Base-by-base conservation (phyloP, 37 sponge, comb jelly and placozoan species). In the Diacarnus erythraeanus region DNA sequence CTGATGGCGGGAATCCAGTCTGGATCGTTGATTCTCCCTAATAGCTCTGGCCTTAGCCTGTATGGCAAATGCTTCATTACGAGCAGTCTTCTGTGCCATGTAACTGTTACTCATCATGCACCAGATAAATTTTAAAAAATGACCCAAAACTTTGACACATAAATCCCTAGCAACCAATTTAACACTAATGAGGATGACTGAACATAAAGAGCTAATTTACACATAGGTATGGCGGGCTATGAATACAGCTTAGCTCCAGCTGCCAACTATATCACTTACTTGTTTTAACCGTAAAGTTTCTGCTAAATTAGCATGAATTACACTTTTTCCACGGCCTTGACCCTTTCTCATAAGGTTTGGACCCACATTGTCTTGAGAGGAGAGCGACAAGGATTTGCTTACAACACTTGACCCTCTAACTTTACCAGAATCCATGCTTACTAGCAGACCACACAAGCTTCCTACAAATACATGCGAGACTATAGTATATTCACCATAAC, bases 1-100 rank as follows among this genome's bases (percentile, higher is more conserved):
- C 25, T 74, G 64, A 64, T 95, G 96, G 36, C 90, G 78, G 26
- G 59, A 71, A 30, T 95, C 96, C 77, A 95, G 38, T 34, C 84
- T 56, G 2, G 43, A 23, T 30, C 86, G 68, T 81, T 92, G 89
- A 42, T 57, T 51, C 59, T 94, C 95, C 61, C 86, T 59, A 9
- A 74, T 44, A 34, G 87, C 91, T 69, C 86, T 91, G 2, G 78
- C 71, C 31, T 71, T 75, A 12, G 78, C 64, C 89, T 88, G 76
- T 57, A 77, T 2, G 4, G 76, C 33, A 3, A 59, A 8, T 34
- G 79, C 79, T 51, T 79, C 79, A 51, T 79, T 68, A 34, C 79
- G 69, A 42, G 54, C 35, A 54, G 41, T 26, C 78, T 69, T 56
- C 29, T 44, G 78, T 21, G 42, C 54, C 12, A 57, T 34, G 34